These are phyloP conservation scores for Cryptocephalus moraei DNA, from an alignment of 2,888 invertebrate genomes.

Conservation along the genomic window DNA sequence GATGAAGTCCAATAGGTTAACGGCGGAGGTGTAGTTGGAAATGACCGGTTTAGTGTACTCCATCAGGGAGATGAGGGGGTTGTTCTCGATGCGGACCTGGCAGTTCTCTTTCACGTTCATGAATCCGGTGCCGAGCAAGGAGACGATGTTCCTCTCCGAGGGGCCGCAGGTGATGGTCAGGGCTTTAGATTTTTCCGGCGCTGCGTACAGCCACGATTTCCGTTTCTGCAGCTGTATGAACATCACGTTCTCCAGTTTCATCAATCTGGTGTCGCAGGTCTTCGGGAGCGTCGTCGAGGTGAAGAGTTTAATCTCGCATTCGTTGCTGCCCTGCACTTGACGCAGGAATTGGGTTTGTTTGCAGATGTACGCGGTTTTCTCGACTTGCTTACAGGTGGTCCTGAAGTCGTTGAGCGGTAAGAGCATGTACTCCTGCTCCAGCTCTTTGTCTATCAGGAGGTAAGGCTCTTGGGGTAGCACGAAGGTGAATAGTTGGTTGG, in stretches of 20 bases:
- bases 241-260: neutral
- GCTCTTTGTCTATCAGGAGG: constrained; percentile 3
- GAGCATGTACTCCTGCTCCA: constrained; percentile 3
- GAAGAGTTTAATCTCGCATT: constrained; percentile 5
- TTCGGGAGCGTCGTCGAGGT: constrained; percentile 1
- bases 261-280: constrained; percentile 2
- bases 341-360: constrained; percentile 3
- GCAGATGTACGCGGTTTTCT: constrained; percentile 1
- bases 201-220: constrained; percentile 5
- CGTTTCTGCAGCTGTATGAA: constrained; percentile 6
- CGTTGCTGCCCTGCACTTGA: neutral
- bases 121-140: constrained; percentile 5
- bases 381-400: constrained; percentile 1
- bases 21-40: neutral
- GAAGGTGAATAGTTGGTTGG: constrained; percentile 1
- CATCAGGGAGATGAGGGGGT: neutral
- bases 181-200: neutral
- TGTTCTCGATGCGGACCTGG: neutral
- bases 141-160: neutral
- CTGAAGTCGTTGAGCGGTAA: constrained; percentile 2
- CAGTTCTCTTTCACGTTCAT: constrained; percentile 1
- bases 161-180: neutral
- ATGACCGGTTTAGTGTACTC: constrained; percentile 3
- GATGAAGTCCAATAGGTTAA: constrained; percentile 1
- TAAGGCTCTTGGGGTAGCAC: constrained; percentile 6